A percentile compares a stretch with the other conserved stretches of the same genome.
Conservation (phyloP, 2,888 invertebrate species). For the Zygogramma bicolorata region DNA sequence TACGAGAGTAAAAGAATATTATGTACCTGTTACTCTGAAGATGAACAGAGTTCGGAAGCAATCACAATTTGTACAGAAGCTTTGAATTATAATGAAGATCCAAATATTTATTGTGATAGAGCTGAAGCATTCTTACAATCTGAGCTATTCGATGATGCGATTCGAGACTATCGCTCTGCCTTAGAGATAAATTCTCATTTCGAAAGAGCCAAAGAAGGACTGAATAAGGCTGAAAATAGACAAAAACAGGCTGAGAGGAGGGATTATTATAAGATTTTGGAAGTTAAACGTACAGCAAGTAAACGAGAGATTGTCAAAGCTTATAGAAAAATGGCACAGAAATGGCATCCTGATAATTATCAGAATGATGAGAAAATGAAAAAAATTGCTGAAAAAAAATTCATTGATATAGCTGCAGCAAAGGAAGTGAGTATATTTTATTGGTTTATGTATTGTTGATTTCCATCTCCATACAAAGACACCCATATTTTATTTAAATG, state of each 20-base stretch:
- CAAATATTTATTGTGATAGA: constrained; percentile 86
- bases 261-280: constrained; percentile 98
- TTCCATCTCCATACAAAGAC: no score
- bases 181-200: constrained; percentile 83
- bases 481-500: no score
- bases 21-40: constrained; percentile 83
- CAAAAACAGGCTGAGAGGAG: constrained; percentile 93
- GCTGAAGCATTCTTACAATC: constrained; percentile 90
- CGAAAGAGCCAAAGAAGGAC: constrained; percentile 88
- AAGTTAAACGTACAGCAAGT: constrained; percentile 88
- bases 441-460: no score
- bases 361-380: constrained; percentile 85
- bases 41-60: constrained; percentile 80
- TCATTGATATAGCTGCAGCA: constrained; percentile 98
- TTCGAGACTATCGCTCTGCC: constrained; percentile 88
- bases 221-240: constrained; percentile 88
- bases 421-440: constrained; percentile 87
- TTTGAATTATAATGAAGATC: constrained; percentile 80
- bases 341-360: constrained; percentile 99
- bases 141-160: constrained; percentile 95
- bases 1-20: constrained; percentile 82
- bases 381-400: constrained; percentile 95
- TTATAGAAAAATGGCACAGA: constrained; percentile 95
- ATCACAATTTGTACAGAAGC: constrained; percentile 84
- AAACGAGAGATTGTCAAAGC: constrained; percentile 96